Base-by-base conservation (phyloP, 2,888 invertebrate genomes). In the Podotricha telesiphe region DNA sequence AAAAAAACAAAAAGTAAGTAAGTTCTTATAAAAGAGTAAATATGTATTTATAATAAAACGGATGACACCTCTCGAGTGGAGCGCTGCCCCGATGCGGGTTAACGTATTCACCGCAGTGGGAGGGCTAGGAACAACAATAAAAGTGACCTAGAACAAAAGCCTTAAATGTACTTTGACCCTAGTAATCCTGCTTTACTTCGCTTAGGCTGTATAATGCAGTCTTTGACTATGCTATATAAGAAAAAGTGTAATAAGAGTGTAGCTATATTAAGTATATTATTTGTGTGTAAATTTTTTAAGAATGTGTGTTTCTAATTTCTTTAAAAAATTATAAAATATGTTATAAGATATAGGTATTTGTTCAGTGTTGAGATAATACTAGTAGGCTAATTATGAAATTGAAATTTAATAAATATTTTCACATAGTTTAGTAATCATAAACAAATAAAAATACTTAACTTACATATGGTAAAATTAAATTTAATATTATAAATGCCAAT, bases 21-120 rank as follows among this genome's bases (percentile, higher is more conserved):
- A 4, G 2, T 28, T 22, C 3, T 42, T 59, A 34, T 17, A 45
- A 51, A 42, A 28, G 15, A 40, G 17, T 48, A n/a, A 42, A 42
- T 42, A 67, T 42, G 37, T 67, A 51, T 50, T 50, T 48, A 63
- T 56, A 56, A 37, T 50, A 34, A 58, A 63, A 58, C 51, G 67
- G 69, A 67, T 66, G 66, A 28, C 67, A 51, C 66, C 55, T 62
- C 67, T 67, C 58, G 11, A 58, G 62, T 62, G 48, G 28, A 70
- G 66, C 56, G 67, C 55, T 50, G 19, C 58, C 51, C 65, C 62
- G 55, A 66, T 66, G 69, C 69, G 66, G 66, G 62, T 51, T 70
- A 62, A 67, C 66, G 55, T 66, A 63, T 66, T 58, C 66, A 45
- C 67, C 67, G 67, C 67, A 67, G 59, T 61, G 48, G 61, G 65